Evolutionary conservation across 2,797 vertebrate genomes (phyloP), one percentile per base, ranked within the genome.

Genomic region (Eospalax fontanierii): DNA sequence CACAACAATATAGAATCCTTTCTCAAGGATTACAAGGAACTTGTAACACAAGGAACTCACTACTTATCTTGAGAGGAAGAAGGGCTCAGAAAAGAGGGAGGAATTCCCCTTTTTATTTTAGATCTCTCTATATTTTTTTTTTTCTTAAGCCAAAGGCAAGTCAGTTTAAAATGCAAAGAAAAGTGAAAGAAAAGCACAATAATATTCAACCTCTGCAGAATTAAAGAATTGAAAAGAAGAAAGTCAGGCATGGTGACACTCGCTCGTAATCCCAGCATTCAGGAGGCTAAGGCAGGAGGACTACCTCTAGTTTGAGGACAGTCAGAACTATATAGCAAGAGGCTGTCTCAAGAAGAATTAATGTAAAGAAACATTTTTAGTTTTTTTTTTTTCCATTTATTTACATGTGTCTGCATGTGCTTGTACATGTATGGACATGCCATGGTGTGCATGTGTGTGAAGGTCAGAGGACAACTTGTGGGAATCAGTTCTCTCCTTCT

Each of bases 191-290:
- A 90, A 91, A 61, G 21, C 22, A 66, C 24, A 75, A 57, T 92
- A 79, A 95, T 93, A 96, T 8, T n/a, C 59, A 2, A 4, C 71
- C 50, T 94, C 76, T 90, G 93, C 46, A 84, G 50, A 85, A 89
- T 95, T 93, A 93, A 82, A 82, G 94, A 93, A 70, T 18, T 70
- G 66, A 70, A 70, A 70, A n/a, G 66, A n/a, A 16, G 2, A 68
- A 63, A 19, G 30, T 33, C 14, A 35, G 14, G 66, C 66, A n/a
- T 19, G 33, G 66, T n/a, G 12, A 30, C 28, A 9, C 66, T 33
- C 16, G 30, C 12, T 30, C 33, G 14, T 68, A 68, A 68, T 68
- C 30, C 66, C 14, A 33, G 66, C 66, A 70, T 70, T 35, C 12
- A 15, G 66, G 66, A 70, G 33, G 66, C 14, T n/a, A 33, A 70